phyloP scores from a whole-genome alignment of 2,888 invertebrate species.

The Rotaria macrura region DNA sequence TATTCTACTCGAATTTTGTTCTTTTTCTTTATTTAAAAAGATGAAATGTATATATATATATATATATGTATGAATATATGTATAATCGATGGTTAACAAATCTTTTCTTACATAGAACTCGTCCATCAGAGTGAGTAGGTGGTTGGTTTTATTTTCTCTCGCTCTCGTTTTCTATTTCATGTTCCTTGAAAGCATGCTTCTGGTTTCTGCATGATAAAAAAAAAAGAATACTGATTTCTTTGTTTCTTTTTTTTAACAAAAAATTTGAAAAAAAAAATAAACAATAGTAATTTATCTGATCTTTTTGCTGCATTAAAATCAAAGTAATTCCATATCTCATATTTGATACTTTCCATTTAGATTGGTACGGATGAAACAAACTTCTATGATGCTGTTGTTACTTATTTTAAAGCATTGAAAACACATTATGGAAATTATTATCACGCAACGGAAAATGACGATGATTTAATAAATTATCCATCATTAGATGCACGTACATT shows the following conservation, averaged over 20 bases:
- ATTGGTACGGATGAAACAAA: conserved; percentile 15
- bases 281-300: neutral
- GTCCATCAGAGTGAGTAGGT: conserved; percentile 5
- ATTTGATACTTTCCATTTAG: neutral
- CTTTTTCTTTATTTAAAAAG: neutral
- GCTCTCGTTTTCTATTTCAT: neutral
- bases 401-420: neutral
- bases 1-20: neutral
- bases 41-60: no score
- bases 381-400: conserved; percentile 1
- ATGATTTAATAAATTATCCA: neutral
- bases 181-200: neutral
- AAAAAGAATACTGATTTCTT: neutral
- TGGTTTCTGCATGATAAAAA: neutral
- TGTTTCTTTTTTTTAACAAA: neutral
- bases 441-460: no score
- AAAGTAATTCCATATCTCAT: neutral
- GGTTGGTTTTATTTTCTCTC: neutral
- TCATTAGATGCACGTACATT: neutral
- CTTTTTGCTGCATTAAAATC: neutral
- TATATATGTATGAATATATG: no score
- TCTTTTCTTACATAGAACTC: neutral
- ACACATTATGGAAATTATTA: neutral
- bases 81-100: neutral
- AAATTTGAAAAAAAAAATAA: neutral